These are phyloP conservation scores for Poecilia gillii DNA, from an alignment of 2,797 vertebrate species.

Conservation along the genomic window DNA sequence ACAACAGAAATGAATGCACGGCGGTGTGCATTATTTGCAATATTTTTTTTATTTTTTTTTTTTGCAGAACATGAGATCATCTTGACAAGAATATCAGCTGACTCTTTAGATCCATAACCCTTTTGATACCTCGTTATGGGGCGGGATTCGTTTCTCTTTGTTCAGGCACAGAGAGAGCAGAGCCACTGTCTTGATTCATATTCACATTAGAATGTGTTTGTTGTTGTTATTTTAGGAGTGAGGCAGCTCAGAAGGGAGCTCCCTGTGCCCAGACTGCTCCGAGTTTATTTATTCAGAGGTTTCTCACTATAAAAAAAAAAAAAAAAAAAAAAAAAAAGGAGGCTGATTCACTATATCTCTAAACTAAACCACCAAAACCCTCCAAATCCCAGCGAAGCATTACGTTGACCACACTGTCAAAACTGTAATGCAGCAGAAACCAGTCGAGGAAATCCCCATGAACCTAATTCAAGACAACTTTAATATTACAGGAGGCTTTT, in stretches of 20 bases:
- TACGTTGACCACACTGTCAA: conserved; percentile 54
- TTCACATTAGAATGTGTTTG: neutral
- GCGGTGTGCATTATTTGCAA: conserved; percentile 12
- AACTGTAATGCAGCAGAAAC: conserved; percentile 44
- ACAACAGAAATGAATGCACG: conserved; percentile 10
- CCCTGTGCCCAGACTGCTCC: conserved; percentile 7
- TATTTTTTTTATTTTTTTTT: neutral
- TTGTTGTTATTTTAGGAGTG: conserved; percentile 11
- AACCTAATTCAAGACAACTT: conserved; percentile 29
- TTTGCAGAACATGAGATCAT: conserved; percentile 18
- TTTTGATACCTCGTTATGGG: neutral
- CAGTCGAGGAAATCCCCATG: conserved; percentile 31
- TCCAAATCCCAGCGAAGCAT: conserved; percentile 50
- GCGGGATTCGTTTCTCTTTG: conserved; percentile 3
- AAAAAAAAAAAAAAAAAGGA: neutral
- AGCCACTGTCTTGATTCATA: conserved; percentile 6
- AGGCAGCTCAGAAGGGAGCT: conserved; percentile 13
- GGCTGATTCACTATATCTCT: conserved; percentile 45
- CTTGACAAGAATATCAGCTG: conserved; percentile 16
- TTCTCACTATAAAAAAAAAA: conserved; percentile 43
- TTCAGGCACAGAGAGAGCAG: conserved; percentile 7
- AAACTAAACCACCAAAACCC: conserved; percentile 51
- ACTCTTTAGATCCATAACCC: conserved; percentile 2
- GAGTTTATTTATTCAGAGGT: conserved; percentile 45
- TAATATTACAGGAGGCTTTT: conserved; percentile 22